Conservation (phyloP, 2,113 vertebrate species). For the Eulemur macaco region DNA sequence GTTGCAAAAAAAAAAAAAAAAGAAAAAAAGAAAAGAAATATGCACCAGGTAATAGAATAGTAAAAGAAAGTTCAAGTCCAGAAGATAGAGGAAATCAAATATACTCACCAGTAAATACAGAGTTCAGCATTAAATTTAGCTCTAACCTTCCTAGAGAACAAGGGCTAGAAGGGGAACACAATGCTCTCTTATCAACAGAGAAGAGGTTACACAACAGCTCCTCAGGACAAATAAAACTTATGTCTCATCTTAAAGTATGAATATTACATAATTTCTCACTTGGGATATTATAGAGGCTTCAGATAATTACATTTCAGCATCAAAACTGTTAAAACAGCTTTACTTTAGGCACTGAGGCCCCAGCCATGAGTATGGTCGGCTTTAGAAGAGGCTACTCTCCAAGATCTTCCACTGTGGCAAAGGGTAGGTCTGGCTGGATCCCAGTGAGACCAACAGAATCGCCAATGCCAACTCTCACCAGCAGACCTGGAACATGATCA, state of each 20-base stretch:
- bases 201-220: not conserved
- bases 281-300: not conserved
- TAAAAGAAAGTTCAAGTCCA: constrained; percentile 11
- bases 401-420: not conserved
- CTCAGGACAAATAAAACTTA: constrained; percentile 23
- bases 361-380: not conserved
- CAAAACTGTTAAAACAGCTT: not conserved
- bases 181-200: constrained; percentile 10
- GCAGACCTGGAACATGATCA: not conserved
- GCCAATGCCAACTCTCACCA: not conserved
- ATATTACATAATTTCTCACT: not conserved
- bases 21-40: not conserved
- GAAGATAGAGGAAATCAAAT: not conserved
- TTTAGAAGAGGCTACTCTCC: not conserved
- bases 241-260: not conserved
- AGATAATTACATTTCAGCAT: not conserved
- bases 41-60: not conserved
- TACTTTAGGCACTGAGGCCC: not conserved
- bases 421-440: not conserved
- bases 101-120: not conserved
- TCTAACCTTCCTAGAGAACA: not conserved
- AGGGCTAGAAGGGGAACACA: not conserved
- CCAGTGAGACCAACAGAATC: not conserved
- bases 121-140: not conserved
- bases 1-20: too few relatives aligned